Conservation (phyloP, 2,888 invertebrate genomes). For the Melinaea menophilus region DNA sequence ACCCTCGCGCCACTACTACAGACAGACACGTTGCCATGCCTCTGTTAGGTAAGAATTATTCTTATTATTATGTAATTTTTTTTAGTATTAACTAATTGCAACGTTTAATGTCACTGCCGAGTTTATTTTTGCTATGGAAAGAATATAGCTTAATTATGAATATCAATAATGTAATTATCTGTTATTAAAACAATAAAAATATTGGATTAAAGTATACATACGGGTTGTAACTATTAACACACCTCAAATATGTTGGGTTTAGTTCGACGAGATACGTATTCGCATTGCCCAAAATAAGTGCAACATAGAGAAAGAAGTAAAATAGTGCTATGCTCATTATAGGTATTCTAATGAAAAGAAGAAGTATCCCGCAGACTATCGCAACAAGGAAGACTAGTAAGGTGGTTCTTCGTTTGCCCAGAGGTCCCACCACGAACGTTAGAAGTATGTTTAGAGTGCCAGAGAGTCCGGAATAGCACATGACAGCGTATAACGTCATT, state of each 20-base stretch:
- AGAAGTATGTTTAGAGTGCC: constrained; percentile 47
- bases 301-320: constrained; percentile 56
- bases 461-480: constrained; percentile 53
- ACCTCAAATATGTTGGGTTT: constrained; percentile 66
- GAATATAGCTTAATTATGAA: no score
- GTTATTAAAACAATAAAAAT: no score
- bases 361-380: constrained; percentile 42
- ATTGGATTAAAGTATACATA: no score
- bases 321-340: constrained; percentile 56
- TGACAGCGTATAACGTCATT: constrained; percentile 57
- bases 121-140: no score
- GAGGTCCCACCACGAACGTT: constrained; percentile 50
- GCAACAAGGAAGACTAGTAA: constrained; percentile 47
- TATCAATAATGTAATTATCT: no score
- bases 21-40: constrained; percentile 67
- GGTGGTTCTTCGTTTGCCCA: constrained; percentile 55
- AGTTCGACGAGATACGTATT: constrained; percentile 64
- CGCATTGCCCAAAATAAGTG: constrained; percentile 57
- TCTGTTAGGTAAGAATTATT: constrained; percentile 38
- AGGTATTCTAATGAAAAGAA: constrained; percentile 52
- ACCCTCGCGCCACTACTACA: constrained; percentile 62
- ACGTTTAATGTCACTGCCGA: no score
- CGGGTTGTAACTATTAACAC: constrained; percentile 13
- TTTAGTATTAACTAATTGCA: no score
- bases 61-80: neutral